phyloP scores from a whole-genome alignment of 2,797 vertebrate species.

The Hyperoplus immaculatus region DNA sequence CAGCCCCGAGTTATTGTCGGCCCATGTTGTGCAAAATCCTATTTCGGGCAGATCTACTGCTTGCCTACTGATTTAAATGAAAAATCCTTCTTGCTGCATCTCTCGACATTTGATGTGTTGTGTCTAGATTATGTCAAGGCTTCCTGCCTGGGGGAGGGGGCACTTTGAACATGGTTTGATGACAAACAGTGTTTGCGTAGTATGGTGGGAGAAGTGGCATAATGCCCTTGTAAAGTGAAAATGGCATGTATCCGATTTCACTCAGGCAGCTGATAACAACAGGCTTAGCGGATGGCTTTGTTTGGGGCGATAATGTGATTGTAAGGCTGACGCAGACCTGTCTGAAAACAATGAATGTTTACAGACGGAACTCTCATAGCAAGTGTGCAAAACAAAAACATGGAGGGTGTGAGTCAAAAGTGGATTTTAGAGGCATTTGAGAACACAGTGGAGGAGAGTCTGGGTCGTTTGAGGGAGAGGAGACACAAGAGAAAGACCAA shows the following conservation, averaged over 20 bases:
- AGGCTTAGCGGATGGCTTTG: slow-evolving; percentile 59
- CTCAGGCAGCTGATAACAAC: slow-evolving; percentile 53
- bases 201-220: slow-evolving; percentile 54
- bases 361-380: slow-evolving; percentile 45
- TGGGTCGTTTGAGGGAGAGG: slow-evolving; percentile 51
- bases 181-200: slow-evolving; percentile 65
- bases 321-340: slow-evolving; percentile 44
- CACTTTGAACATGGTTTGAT: slow-evolving; percentile 52
- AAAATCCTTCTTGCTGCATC: slow-evolving; percentile 56
- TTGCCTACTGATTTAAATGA: slow-evolving; percentile 56
- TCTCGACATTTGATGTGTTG: slow-evolving; percentile 67
- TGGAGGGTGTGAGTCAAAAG: slow-evolving; percentile 43
- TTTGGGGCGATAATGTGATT: slow-evolving; percentile 68
- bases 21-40: slow-evolving; percentile 70
- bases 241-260: slow-evolving; percentile 61
- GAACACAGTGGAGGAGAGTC: slow-evolving; percentile 47
- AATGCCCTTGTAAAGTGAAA: slow-evolving; percentile 56
- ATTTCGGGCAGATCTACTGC: slow-evolving; percentile 67
- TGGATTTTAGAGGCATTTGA: slow-evolving; percentile 53
- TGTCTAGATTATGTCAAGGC: slow-evolving; percentile 51
- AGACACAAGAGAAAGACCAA: slow-evolving; percentile 40
- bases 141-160: slow-evolving; percentile 48
- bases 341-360: slow-evolving; percentile 64
- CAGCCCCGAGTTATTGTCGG: slow-evolving; percentile 69
- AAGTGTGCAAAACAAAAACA: slow-evolving; percentile 24